Evolutionary conservation across 2,888 invertebrate genomes (phyloP), one percentile per base, ranked within the genome.

Genomic region (Chaitophorus viminalis): DNA sequence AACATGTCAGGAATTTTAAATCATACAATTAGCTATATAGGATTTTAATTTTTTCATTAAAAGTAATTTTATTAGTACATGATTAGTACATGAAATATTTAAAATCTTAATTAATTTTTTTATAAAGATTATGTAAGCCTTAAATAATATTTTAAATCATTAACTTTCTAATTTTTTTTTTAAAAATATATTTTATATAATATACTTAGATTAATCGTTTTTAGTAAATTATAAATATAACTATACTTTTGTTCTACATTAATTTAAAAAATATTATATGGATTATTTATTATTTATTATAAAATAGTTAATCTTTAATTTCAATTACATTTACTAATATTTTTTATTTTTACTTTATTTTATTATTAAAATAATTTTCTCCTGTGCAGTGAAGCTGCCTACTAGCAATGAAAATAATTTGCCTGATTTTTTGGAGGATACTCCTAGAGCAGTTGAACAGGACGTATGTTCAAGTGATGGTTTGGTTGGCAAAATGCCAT

Each of bases 291-390:
- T 46, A 46, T 60, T 60, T 60, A 60, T 25, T 60, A 60, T 21
- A 60, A 60, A 21, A 3, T 18, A 54, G 4, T 21, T 1, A 54
- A 21, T 54, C 25, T 60, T 60, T 60, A 46, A 46, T 46, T 1
- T 18, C 72, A 33, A 33, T 60, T 60, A 4, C 21, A 60, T 60
- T 60, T 60, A 60, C 60, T 60, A 60, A 60, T 25, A 18, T 17
- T 52, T 18, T 54, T 18, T 18, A 54, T 60, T 60, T 60, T 60
- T 60, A 8, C 60, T 21, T 33, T 72, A 72, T 21, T 33, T 18
- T 39, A 65, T 21, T 65, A 75, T 39, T 75, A 83, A 76, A 75
- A 3, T 29, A 25, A 60, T 72, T 84, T 75, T 84, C 54, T 76
- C 31, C 54, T 75, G n/a, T n/a, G 75, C 74, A 36, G n/a, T 60